A percentile compares a stretch with the other conserved stretches of the same genome.
Evolutionary conservation across 2,797 vertebrate species (phyloP).

Genomic region (Helarctos malayanus): DNA sequence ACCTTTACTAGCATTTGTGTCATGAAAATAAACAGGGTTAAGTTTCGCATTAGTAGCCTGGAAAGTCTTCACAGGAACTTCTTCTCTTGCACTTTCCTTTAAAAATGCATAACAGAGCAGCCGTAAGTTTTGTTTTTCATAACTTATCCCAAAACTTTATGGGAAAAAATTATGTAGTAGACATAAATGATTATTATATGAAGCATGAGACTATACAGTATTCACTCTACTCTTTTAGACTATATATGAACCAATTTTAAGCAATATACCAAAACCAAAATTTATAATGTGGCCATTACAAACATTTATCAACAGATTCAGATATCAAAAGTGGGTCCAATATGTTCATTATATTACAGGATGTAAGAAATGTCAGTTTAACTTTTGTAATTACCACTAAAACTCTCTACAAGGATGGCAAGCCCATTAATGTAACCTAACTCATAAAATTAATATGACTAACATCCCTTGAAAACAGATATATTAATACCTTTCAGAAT

Average conservation of each 20-base stretch:
- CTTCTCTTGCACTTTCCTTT: conserved; percentile 58
- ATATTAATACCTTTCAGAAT: background rate
- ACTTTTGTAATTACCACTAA: background rate
- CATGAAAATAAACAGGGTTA: conserved; percentile 88
- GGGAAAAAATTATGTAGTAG: background rate
- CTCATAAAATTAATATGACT: background rate
- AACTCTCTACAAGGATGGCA: background rate
- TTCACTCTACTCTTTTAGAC: conserved; percentile 13
- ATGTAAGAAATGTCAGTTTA: conserved; percentile 36
- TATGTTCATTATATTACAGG: background rate
- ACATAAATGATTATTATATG: conserved; percentile 26
- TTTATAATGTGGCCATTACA: background rate
- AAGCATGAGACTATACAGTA: background rate
- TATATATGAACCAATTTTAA: background rate
- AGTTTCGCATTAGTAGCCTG: conserved; percentile 74
- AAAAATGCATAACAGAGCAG: conserved; percentile 51
- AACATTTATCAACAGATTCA: conserved; percentile 15
- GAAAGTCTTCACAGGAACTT: background rate
- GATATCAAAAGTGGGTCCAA: background rate
- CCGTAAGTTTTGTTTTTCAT: conserved; percentile 27
- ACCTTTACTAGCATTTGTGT: conserved; percentile 73
- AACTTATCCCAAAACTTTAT: conserved; percentile 52
- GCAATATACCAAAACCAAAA: conserved; percentile 28
- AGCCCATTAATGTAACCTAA: background rate
- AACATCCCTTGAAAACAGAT: background rate